Percentiles rank a stretch among this genome's conserved stretches.
phyloP scores from a whole-genome alignment of 2,888 invertebrate genomes.

The Mythimna impura region DNA sequence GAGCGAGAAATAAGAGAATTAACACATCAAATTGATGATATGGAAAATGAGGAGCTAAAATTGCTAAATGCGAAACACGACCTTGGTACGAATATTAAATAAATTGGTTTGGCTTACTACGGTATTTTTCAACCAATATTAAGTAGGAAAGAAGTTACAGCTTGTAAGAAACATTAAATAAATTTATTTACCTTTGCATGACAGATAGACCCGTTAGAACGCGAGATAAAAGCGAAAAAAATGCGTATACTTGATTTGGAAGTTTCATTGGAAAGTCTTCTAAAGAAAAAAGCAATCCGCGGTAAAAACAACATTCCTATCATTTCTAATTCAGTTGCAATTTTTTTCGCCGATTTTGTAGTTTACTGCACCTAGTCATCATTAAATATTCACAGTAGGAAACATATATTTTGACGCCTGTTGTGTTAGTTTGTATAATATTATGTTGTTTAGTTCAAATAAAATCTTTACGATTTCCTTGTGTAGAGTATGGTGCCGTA shows the following conservation, averaged over 20 bases:
- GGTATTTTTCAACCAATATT: constrained; percentile 16
- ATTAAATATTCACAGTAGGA: constrained; percentile 24
- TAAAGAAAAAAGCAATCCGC: constrained; percentile 93
- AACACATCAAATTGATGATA: constrained; percentile 94
- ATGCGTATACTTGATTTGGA: constrained; percentile 96
- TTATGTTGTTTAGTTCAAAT: background rate
- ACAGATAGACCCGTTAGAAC: constrained; percentile 96
- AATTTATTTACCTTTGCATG: constrained; percentile 53
- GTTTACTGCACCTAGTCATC: constrained; percentile 42
- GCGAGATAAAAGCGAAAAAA: constrained; percentile 95
- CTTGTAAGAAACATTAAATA: constrained; percentile 71
- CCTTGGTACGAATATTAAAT: constrained; percentile 79
- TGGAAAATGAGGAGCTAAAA: constrained; percentile 95
- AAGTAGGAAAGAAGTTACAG: constrained; percentile 84
- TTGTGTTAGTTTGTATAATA: constrained; percentile 27
- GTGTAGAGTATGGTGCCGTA: constrained; percentile 18
- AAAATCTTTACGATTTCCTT: background rate
- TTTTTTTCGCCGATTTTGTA: constrained; percentile 78
- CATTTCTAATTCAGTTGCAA: constrained; percentile 83
- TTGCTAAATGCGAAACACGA: constrained; percentile 88
- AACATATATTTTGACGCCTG: constrained; percentile 59
- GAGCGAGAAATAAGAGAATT: constrained; percentile 95
- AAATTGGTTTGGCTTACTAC: background rate
- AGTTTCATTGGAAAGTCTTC: constrained; percentile 94
- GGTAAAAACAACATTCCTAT: constrained; percentile 76